These are phyloP conservation scores for Listrodromus nycthemerus DNA, from an alignment of 2,888 invertebrate genomes.

Conservation along the genomic window DNA sequence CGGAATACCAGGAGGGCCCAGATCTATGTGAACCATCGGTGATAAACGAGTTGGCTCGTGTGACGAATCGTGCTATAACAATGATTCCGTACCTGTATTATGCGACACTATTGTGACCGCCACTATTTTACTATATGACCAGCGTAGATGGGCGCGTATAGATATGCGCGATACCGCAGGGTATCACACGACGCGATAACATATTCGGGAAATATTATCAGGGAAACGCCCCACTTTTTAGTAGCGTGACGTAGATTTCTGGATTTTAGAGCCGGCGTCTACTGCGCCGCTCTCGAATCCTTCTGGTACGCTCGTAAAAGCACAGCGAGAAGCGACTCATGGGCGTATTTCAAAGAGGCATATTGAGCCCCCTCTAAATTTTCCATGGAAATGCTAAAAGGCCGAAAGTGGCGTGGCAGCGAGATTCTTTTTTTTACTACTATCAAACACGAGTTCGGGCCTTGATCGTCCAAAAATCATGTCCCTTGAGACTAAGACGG, in stretches of 20 bases:
- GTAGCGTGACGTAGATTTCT: constrained; percentile 58
- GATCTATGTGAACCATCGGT: constrained; percentile 71
- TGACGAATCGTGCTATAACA: constrained; percentile 53
- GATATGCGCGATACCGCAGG: constrained; percentile 10
- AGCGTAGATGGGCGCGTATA: constrained; percentile 15
- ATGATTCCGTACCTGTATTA: constrained; percentile 34
- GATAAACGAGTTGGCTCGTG: constrained; percentile 62
- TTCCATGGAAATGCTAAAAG: constrained; percentile 33
- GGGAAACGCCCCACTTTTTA: constrained; percentile 63
- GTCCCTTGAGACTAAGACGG: background rate
- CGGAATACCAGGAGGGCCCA: constrained; percentile 14
- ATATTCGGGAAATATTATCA: constrained; percentile 51
- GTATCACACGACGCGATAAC: constrained; percentile 36
- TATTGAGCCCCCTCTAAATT: constrained; percentile 40
- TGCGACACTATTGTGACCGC: constrained; percentile 11
- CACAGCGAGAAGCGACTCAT: constrained; percentile 44
- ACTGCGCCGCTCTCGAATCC: constrained; percentile 18
- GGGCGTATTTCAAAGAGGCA: constrained; percentile 48
- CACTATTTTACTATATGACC: constrained; percentile 11
- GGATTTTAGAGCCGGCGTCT: constrained; percentile 50
- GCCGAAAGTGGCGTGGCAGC: background rate
- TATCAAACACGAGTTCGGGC: background rate
- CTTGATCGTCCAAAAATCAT: background rate
- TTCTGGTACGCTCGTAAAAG: constrained; percentile 65
- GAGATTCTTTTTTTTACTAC: background rate